phyloP scores from a whole-genome alignment of 2,888 invertebrate species.

The Chloromyia formosa region DNA sequence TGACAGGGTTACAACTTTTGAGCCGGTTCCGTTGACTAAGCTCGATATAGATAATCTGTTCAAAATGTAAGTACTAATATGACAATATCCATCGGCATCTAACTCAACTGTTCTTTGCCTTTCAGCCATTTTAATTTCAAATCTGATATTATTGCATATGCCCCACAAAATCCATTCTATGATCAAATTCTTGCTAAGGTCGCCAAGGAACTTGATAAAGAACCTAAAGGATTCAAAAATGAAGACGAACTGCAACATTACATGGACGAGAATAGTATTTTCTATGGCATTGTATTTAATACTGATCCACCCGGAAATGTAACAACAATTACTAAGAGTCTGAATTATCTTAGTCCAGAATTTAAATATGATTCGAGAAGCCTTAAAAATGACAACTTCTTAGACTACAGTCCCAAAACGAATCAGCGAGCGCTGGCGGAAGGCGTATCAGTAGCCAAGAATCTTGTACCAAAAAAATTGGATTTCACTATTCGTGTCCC shows the following conservation, averaged over 20 bases:
- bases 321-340: too few relatives aligned
- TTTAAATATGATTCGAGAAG: too few relatives aligned
- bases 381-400: too few relatives aligned
- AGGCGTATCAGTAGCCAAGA: too few relatives aligned
- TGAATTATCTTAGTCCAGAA: too few relatives aligned
- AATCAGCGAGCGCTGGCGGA: too few relatives aligned
- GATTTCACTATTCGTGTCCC: slow-evolving; percentile 69
- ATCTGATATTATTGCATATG: neutral
- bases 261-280: neutral
- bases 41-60: slow-evolving; percentile 25
- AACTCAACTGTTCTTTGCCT: neutral
- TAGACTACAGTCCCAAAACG: too few relatives aligned
- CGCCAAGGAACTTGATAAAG: neutral
- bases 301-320: too few relatives aligned
- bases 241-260: neutral
- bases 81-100: too few relatives aligned
- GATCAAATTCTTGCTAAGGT: neutral
- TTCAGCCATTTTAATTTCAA: neutral
- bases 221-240: neutral
- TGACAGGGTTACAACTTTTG: slow-evolving; percentile 45
- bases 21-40: slow-evolving; percentile 53
- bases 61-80: neutral
- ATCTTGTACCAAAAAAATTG: slow-evolving; percentile 60
- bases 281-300: slow-evolving; percentile 13
- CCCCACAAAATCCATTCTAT: neutral